A percentile compares a stretch with the other conserved stretches of the same genome.
These are phyloP conservation scores for Agrotis puta DNA, from an alignment of 2,888 invertebrate genomes.

Conservation along the genomic window DNA sequence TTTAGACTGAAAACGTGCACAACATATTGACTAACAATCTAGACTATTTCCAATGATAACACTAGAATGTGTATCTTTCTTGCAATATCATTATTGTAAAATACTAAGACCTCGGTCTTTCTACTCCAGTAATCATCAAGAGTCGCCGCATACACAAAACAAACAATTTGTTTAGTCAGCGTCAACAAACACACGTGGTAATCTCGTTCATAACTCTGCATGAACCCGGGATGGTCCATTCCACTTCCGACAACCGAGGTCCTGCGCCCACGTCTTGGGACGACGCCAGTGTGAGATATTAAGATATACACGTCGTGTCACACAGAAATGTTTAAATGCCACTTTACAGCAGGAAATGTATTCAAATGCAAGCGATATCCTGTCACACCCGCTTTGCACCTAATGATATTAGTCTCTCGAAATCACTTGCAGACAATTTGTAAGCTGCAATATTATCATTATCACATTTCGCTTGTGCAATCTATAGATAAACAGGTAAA, in stretches of 20 bases:
- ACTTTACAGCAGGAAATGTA: conserved; percentile 53
- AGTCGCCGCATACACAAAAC: neutral
- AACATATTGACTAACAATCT: neutral
- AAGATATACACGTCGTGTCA: conserved; percentile 33
- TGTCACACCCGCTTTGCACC: conserved; percentile 15
- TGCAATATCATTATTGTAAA: conserved; percentile 15
- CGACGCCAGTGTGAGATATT: conserved; percentile 34
- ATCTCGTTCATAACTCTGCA: conserved; percentile 29
- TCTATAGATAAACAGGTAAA: conserved; percentile 39
- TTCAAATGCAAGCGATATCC: conserved; percentile 51
- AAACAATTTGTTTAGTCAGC: conserved; percentile 6
- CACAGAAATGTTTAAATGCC: conserved; percentile 38
- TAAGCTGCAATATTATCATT: conserved; percentile 23
- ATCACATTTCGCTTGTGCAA: conserved; percentile 37
- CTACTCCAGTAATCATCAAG: conserved; percentile 16
- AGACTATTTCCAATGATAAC: conserved; percentile 3
- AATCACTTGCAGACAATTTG: conserved; percentile 26
- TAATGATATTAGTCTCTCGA: conserved; percentile 16
- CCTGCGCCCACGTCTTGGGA: conserved; percentile 47
- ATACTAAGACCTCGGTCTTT: neutral
- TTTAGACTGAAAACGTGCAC: neutral
- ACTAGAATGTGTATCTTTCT: neutral
- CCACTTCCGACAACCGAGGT: conserved; percentile 57
- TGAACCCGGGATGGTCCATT: conserved; percentile 35
- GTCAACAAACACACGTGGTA: conserved; percentile 47